phyloP scores from a whole-genome alignment of 2,888 invertebrate genomes.

The Apeira syringaria region DNA sequence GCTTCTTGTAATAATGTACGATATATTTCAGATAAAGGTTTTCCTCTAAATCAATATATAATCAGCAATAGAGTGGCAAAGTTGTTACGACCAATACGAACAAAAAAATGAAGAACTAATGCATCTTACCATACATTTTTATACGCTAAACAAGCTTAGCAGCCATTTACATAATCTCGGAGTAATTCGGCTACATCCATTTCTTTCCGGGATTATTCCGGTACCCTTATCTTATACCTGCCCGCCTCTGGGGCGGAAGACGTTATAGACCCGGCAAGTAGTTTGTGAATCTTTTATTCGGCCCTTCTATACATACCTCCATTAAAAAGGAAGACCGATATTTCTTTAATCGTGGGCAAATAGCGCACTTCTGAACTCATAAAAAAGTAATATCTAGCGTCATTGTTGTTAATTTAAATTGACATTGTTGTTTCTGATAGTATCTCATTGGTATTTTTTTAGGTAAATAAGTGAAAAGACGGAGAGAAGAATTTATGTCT shows the following conservation, averaged over 20 bases:
- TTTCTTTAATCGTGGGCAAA: constrained; percentile 15
- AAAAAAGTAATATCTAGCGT: too few relatives aligned
- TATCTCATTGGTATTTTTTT: too few relatives aligned
- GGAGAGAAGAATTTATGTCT: too few relatives aligned
- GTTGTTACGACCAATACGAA: too few relatives aligned
- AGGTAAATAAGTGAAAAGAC: too few relatives aligned
- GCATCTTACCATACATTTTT: constrained; percentile 12
- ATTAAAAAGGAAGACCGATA: constrained; percentile 14
- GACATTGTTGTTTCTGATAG: too few relatives aligned
- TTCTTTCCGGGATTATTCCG: constrained; percentile 23
- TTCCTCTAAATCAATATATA: too few relatives aligned
- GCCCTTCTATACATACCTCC: constrained; percentile 23
- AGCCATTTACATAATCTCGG: constrained; percentile 29
- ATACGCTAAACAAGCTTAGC: constrained; percentile 23
- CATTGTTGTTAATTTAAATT: too few relatives aligned
- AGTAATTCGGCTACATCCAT: constrained; percentile 28
- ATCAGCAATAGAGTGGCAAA: too few relatives aligned
- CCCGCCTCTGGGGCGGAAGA: constrained; percentile 10
- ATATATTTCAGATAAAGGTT: too few relatives aligned
- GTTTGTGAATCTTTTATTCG: constrained; percentile 28
- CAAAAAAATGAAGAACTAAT: background rate
- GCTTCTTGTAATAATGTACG: too few relatives aligned
- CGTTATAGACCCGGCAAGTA: constrained; percentile 25
- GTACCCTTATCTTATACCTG: constrained; percentile 18
- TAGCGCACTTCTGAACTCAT: too few relatives aligned